phyloP scores from a whole-genome alignment of 2,797 vertebrate species.

The Epinephelus awoara region DNA sequence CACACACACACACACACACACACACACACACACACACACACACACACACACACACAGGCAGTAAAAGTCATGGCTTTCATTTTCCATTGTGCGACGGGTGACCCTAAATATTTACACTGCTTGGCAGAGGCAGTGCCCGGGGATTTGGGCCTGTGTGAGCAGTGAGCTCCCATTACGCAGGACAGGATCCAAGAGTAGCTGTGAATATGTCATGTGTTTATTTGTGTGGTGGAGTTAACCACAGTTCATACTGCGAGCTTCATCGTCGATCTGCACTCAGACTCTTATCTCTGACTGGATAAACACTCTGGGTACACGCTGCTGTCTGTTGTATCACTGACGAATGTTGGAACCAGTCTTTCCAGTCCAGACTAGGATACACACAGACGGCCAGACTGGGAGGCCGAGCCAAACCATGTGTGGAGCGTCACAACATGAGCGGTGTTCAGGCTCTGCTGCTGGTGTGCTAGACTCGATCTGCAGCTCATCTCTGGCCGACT shows the following conservation, averaged over 20 bases:
- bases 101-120: conserved; percentile 88
- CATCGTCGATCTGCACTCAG: conserved; percentile 15
- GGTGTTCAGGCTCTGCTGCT: neutral
- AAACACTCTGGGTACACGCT: conserved; percentile 31
- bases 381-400: conserved; percentile 18
- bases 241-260: conserved; percentile 27
- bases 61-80: conserved; percentile 73
- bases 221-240: conserved; percentile 32
- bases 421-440: conserved; percentile 14
- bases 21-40: conserved; percentile 24
- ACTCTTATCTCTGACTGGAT: conserved; percentile 30
- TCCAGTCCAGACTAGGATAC: conserved; percentile 40
- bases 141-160: conserved; percentile 57
- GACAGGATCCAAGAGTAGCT: conserved; percentile 41
- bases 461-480: neutral
- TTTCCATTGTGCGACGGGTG: conserved; percentile 85
- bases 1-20: conserved; percentile 35
- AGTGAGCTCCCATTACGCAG: conserved; percentile 52
- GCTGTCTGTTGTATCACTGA: conserved; percentile 41
- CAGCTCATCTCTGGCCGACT: neutral
- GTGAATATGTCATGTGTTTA: conserved; percentile 45
- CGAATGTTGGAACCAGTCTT: conserved; percentile 32
- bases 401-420: conserved; percentile 19
- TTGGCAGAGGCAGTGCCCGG: conserved; percentile 78
- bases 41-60: conserved; percentile 28